Percentiles rank a stretch among this genome's conserved stretches.
Conservation (phyloP, 1,140 invertebrate species). For the Pachypeltis micranthus region DNA sequence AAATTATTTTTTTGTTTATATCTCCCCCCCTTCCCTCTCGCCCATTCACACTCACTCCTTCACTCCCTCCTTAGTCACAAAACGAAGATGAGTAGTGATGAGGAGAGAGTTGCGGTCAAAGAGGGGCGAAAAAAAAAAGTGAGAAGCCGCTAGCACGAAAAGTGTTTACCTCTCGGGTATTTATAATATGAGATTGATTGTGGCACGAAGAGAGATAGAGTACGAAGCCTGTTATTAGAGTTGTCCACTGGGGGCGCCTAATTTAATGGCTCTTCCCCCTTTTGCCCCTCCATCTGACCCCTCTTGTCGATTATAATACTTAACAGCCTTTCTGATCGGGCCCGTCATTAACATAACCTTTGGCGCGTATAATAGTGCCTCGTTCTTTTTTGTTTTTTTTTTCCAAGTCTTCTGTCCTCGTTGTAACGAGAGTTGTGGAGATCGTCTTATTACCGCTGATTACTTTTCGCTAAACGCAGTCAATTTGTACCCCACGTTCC, state of each 20-base stretch:
- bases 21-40: no score
- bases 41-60: no score
- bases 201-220: constrained; percentile 8
- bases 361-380: background rate
- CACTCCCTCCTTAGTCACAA: no score
- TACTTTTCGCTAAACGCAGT: no score
- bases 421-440: no score
- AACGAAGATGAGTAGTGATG: no score
- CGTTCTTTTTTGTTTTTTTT: no score
- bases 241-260: constrained; percentile 9
- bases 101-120: no score
- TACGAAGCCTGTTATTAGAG: constrained; percentile 4
- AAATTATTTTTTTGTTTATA: no score
- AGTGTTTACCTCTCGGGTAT: constrained; percentile 9
- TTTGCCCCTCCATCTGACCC: background rate
- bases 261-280: background rate
- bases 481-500: no score
- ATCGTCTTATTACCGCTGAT: no score
- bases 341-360: constrained; percentile 7
- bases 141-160: background rate
- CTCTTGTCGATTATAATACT: background rate
- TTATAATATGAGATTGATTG: constrained; percentile 8
- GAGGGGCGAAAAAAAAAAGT: background rate
- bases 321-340: constrained; percentile 1
- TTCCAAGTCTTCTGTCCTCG: no score